These are phyloP conservation scores for Pangasius djambal DNA, from an alignment of 2,797 vertebrate genomes.

Conservation along the genomic window DNA sequence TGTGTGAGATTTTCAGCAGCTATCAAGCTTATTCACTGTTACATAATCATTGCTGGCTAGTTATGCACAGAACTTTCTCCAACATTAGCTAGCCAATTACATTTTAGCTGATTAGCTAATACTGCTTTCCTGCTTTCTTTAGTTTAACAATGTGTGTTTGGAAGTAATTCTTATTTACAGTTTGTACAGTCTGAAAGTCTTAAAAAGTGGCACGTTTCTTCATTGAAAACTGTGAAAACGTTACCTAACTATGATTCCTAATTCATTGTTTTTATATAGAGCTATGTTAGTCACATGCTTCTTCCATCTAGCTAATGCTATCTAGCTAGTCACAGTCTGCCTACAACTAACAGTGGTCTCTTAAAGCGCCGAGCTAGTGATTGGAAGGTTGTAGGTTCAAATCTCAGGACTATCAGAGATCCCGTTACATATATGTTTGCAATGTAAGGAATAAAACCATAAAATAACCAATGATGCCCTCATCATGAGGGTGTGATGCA, in stretches of 20 bases:
- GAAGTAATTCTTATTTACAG: background rate
- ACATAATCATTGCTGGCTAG: background rate
- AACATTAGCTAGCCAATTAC: background rate
- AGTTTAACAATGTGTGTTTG: background rate
- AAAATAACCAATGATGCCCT: background rate
- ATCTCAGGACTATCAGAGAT: background rate
- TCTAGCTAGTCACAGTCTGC: background rate
- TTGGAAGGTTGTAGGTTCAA: background rate
- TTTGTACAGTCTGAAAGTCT: background rate
- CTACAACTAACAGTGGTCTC: background rate
- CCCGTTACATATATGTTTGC: background rate
- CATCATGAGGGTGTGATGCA: background rate
- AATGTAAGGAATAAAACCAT: background rate
- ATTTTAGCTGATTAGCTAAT: background rate
- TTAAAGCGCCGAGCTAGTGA: background rate
- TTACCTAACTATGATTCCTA: background rate
- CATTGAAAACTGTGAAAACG: background rate
- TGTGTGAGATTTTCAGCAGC: background rate
- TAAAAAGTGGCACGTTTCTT: background rate
- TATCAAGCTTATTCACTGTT: background rate
- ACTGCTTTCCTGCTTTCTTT: background rate
- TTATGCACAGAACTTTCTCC: background rate
- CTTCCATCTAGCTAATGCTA: background rate
- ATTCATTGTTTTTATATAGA: background rate
- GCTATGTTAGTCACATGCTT: background rate